Evolutionary conservation across 2,797 vertebrate genomes (phyloP).

Genomic region (Enteromius fasciolatus): DNA sequence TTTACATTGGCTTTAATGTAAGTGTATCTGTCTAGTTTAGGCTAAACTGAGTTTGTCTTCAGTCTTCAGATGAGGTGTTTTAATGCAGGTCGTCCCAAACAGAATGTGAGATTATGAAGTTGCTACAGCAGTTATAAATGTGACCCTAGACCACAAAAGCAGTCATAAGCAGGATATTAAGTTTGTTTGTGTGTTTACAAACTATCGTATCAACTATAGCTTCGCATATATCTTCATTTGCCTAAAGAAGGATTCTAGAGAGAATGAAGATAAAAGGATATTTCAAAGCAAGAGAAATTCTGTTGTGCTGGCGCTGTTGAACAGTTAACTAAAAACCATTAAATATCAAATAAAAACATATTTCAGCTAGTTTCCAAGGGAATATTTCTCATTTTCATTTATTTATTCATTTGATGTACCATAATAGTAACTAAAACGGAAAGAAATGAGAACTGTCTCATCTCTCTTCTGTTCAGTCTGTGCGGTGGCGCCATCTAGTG

Average conservation of each 20-base stretch:
- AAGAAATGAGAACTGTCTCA: too few relatives aligned
- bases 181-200: too few relatives aligned
- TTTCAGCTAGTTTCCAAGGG: neutral
- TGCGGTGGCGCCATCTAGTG: slow-evolving; percentile 35
- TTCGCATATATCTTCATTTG: neutral
- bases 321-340: neutral
- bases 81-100: neutral
- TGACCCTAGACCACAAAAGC: too few relatives aligned
- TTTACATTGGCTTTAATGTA: neutral
- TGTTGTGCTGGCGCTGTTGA: neutral
- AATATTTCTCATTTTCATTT: neutral
- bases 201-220: too few relatives aligned
- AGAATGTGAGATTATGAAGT: neutral
- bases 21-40: neutral
- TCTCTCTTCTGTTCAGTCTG: too few relatives aligned
- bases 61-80: neutral
- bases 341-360: too few relatives aligned
- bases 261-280: neutral
- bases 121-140: neutral
- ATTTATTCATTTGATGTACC: neutral
- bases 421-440: neutral
- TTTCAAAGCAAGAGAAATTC: neutral
- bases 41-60: neutral
- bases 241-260: neutral
- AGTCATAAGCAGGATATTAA: too few relatives aligned